Evolutionary conservation across 1,140 invertebrate species (phyloP).

Genomic region (Augochlora pura): DNA sequence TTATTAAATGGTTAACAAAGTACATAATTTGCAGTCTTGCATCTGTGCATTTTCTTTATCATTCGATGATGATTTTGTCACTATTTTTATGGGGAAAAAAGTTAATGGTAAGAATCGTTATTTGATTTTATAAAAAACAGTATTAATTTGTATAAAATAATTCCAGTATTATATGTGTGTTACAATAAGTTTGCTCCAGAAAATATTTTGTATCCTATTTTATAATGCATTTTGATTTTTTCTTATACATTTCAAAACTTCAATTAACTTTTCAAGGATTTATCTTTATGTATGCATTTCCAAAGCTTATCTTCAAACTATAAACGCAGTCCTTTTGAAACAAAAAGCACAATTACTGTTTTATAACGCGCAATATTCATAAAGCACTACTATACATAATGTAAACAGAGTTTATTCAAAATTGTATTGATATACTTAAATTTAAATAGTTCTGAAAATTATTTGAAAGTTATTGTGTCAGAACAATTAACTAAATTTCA

Average conservation of each 20-base stretch:
- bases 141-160: constrained; percentile 30
- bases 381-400: constrained; percentile 38
- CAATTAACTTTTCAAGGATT: constrained; percentile 12
- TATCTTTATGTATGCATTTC: constrained; percentile 26
- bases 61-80: constrained; percentile 19
- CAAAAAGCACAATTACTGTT: constrained; percentile 28
- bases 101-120: constrained; percentile 19
- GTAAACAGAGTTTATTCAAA: constrained; percentile 34
- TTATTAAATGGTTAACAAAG: constrained; percentile 30
- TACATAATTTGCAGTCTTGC: constrained; percentile 45
- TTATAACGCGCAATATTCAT: constrained; percentile 29
- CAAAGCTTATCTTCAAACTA: constrained; percentile 13
- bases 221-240: constrained; percentile 44
- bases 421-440: constrained; percentile 36
- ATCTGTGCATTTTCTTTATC: constrained; percentile 31
- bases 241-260: constrained; percentile 35
- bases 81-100: constrained; percentile 25
- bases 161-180: background rate
- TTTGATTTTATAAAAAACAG: constrained; percentile 27
- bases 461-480: constrained; percentile 22
- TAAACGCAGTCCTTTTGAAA: constrained; percentile 34
- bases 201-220: constrained; percentile 38
- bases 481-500: constrained; percentile 45
- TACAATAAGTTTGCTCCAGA: constrained; percentile 15
- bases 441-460: constrained; percentile 34